phyloP scores from a whole-genome alignment of 2,113 vertebrate genomes.

The Dipodomys spectabilis region DNA sequence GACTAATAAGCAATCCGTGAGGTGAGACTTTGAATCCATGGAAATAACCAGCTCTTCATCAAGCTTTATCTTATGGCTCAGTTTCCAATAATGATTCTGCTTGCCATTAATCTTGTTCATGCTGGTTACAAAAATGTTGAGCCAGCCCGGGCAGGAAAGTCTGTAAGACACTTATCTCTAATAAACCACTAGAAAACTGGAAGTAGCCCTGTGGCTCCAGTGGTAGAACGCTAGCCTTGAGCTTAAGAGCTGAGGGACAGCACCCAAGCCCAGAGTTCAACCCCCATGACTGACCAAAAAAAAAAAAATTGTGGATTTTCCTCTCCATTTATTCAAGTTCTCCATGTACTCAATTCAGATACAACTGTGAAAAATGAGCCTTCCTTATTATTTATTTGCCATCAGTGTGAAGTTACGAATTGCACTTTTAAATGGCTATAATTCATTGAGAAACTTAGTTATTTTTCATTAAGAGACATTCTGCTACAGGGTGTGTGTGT shows the following conservation, averaged over 20 bases:
- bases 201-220: too few relatives aligned
- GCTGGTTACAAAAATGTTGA: neutral
- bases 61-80: neutral
- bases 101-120: neutral
- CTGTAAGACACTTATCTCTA: too few relatives aligned
- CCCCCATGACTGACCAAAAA: too few relatives aligned
- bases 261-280: too few relatives aligned
- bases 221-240: too few relatives aligned
- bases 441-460: neutral
- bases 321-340: neutral
- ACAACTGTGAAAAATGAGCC: neutral
- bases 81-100: neutral
- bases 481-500: too few relatives aligned
- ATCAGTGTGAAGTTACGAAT: conserved; percentile 6
- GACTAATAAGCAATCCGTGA: neutral
- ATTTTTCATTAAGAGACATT: neutral
- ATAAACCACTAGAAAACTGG: too few relatives aligned
- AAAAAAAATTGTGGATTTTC: neutral
- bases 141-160: too few relatives aligned
- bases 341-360: neutral
- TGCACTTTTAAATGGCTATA: neutral
- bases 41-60: neutral
- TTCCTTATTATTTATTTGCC: neutral
- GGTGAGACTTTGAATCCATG: neutral
- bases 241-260: too few relatives aligned